Evolutionary conservation across 2,113 vertebrate species (phyloP), one percentile per base, ranked within the genome.

Genomic region (Nothobranchius furzeri): DNA sequence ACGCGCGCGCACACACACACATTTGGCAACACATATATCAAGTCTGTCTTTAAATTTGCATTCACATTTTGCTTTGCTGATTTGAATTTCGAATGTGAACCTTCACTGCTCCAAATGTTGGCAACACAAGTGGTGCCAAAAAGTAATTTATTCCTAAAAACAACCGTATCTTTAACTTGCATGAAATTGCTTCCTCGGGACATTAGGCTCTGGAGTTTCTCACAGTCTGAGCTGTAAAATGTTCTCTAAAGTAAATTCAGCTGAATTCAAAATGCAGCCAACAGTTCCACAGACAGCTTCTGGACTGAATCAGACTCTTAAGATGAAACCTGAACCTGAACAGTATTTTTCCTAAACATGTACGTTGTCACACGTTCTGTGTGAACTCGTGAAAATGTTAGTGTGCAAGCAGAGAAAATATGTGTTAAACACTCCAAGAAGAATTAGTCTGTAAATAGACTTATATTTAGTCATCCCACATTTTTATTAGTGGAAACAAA

Each of bases 11-110:
- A 30, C 30, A 50, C 70, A 62, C 8, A 64, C 56, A 58, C 60
- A 40, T 40, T 35, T 20, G 37, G 12, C n/a, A 11, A 48, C 40
- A 62, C 49, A 59, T 56, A 13, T 7, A 65, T 40, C 54, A 51
- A 60, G 25, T 20, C n/a, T 42, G 20, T 73, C n/a, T 58, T 20
- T 40, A 60, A 49, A 74, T 83, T 77, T 79, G 57, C 65, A 87
- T 85, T 73, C 7, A 50, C 17, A 48, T 61, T 64, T 60, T 58
- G 40, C 20, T 73, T 68, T 35, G 0, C 43, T 47, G 5, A 85
- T 76, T 74, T 76, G 43, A 76, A 82, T 73, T 67, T 78, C 59
- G 77, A 76, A 78, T 71, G 51, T 59, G 37, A 24, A 57, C 35
- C 42, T 63, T 52, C 52, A 6, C 48, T 66, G 61, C 60, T 67